Base-by-base conservation (phyloP, 1,140 invertebrate genomes). In the Ericerus pela region DNA sequence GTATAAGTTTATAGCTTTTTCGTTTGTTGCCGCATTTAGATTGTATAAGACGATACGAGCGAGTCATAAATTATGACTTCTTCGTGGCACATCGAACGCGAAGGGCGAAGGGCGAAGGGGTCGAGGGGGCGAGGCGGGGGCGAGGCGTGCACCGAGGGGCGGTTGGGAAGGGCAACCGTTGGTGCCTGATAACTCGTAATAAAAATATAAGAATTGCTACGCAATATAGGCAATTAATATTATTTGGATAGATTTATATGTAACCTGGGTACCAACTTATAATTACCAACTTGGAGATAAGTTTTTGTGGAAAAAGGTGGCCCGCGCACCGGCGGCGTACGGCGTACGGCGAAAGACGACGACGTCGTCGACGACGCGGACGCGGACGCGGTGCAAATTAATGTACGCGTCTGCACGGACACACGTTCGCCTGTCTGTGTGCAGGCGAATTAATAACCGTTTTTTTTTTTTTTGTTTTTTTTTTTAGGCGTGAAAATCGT, bases 151-250 rank as follows among this genome's bases (percentile, higher is more conserved):
- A 18, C 14, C 14, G 5, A 18, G 20, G n/a, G n/a, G n/a, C 5
- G 30, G 30, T 33, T 33, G 30, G 30, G 8, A n/a, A 8, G 30
- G n/a, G n/a, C 30, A n/a, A 33, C 8, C 30, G 30, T 47, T 47
- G 41, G 41, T 47, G 41, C 41, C 41, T 47, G 41, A 47, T 47
- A 47, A 47, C 41, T 47, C 41, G 41, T 47, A 47, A 47, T 47
- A 47, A 47, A 47, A 47, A 47, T 47, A 47, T 47, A 47, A 47
- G 41, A 47, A 47, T 47, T 47, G 41, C 41, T 47, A 47, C 41
- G 41, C 41, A 47, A 47, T 47, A 47, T 47, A 47, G 41, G 41
- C 41, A 47, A 47, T 47, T 47, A 47, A 47, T 47, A 47, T 47
- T 47, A 47, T 47, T 47, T 47, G 41, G 41, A 47, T 47, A 47